Base-by-base conservation (phyloP, 2,888 invertebrate genomes). In the Ligdia adustata region DNA sequence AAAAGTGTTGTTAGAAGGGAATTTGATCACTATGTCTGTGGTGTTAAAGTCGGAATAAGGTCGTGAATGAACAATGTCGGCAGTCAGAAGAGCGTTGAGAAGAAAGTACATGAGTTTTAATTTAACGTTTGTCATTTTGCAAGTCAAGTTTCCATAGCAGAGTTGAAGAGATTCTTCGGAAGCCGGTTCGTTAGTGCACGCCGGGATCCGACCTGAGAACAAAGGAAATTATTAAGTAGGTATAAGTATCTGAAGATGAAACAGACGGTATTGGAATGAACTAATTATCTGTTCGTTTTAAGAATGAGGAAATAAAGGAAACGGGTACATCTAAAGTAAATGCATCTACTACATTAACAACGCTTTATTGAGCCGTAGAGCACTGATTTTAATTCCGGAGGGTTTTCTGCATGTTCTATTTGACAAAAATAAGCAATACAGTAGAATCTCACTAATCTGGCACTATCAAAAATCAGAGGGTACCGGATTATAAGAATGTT, bases 41-140 rank as follows among this genome's bases (percentile, higher is more conserved):
- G 51, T 49, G 31, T 55, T 82, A 16, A 49, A 55, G 9, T 71
- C 55, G 1, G 83, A 78, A 52, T 84, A 81, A 0, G 89, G 90
- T 14, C 88, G 66, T 1, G 85, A 79, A 42, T 84, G 75, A 1
- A 86, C 79, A 48, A 86, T 75, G 50, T 88, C 86, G 0, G 81
- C 82, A 4, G 84, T 79, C 13, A 88, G 55, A 9, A 89, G 71
- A 6, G 79, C 76, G 52, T 84, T 86, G 3, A 90, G 62, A 9
- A 89, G 74, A 55, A 76, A 88, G 55, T 84, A 88, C 81, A 89
- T 84, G 11, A 88, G 74, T 76, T 90, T 90, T 76, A 90, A 80
- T 66, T 88, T 89, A 5, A 90, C 87, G 74, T 88, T 89, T 38
- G 90, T 89, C 90, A 90, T 90, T 68, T 72, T 71, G 33, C 24